A percentile compares a stretch with the other conserved stretches of the same genome.
Conservation (phyloP, 2,888 invertebrate genomes). For the Lasioglossum zephyrum region DNA sequence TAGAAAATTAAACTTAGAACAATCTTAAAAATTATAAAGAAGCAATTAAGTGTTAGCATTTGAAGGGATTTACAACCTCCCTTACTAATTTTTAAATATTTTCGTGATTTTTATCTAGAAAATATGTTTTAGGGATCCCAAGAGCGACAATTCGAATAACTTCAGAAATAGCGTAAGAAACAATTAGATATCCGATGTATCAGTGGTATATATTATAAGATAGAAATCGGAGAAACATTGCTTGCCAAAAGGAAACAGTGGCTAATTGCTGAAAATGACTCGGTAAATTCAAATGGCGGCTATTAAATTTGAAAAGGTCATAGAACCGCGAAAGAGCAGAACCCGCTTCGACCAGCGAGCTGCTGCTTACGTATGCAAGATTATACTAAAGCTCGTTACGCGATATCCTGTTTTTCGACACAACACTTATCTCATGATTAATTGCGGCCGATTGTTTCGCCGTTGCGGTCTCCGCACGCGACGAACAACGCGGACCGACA, state of each 20-base stretch:
- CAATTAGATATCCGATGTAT: background rate
- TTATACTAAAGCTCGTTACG: background rate
- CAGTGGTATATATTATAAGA: background rate
- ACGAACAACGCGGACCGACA: background rate
- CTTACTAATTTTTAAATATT: background rate
- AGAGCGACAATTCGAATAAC: background rate
- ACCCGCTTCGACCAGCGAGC: background rate
- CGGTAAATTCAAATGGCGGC: background rate
- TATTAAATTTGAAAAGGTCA: background rate
- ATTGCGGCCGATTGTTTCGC: slow-evolving; percentile 3
- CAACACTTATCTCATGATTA: slow-evolving; percentile 13
- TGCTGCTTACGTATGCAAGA: background rate
- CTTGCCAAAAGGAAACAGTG: background rate
- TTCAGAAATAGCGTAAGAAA: background rate
- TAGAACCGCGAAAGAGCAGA: background rate
- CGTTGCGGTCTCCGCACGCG: background rate
- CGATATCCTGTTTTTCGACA: background rate
- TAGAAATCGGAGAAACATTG: background rate
- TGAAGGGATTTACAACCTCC: background rate
- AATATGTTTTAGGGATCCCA: background rate
- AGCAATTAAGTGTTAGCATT: background rate
- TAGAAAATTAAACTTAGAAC: background rate
- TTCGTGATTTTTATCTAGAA: background rate
- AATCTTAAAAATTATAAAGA: background rate
- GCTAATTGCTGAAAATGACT: background rate